phyloP scores from a whole-genome alignment of 2,888 invertebrate genomes.

The Habrosyne pyritoides region DNA sequence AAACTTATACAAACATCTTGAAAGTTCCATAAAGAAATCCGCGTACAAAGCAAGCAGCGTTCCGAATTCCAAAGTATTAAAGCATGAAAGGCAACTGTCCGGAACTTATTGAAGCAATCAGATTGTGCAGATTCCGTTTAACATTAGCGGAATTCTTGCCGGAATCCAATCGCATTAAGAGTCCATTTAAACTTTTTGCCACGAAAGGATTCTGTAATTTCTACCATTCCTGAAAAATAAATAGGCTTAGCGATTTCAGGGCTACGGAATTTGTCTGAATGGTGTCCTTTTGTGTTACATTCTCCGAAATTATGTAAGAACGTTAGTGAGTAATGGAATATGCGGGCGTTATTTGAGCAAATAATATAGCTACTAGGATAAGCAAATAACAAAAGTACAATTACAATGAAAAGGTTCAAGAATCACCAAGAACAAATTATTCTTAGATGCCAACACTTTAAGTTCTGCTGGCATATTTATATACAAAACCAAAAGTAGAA shows the following conservation, averaged over 20 bases:
- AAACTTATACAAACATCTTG: conserved; percentile 28
- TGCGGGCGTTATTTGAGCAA: background rate
- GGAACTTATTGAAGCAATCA: conserved; percentile 79
- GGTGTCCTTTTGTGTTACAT: conserved; percentile 8
- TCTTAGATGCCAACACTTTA: too few species aligned
- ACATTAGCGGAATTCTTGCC: conserved; percentile 76
- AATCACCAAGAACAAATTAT: too few species aligned
- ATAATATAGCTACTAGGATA: background rate
- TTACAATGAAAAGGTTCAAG: too few species aligned
- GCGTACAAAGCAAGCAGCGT: conserved; percentile 45
- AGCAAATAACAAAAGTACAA: too few species aligned
- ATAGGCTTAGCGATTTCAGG: conserved; percentile 53
- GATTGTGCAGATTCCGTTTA: conserved; percentile 77
- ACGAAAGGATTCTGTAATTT: conserved; percentile 70
- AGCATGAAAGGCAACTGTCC: conserved; percentile 73
- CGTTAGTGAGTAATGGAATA: background rate
- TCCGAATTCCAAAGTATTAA: conserved; percentile 71
- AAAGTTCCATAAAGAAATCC: conserved; percentile 52
- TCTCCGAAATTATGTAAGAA: background rate
- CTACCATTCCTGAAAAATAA: conserved; percentile 58
- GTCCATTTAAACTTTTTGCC: conserved; percentile 75
- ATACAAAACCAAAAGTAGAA: too few species aligned
- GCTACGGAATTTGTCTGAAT: conserved; percentile 19
- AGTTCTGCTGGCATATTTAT: too few species aligned
- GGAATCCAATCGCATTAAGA: conserved; percentile 77